These are phyloP conservation scores for Belonocnema kinseyi DNA, from an alignment of 1,140 invertebrate species.

Conservation along the genomic window DNA sequence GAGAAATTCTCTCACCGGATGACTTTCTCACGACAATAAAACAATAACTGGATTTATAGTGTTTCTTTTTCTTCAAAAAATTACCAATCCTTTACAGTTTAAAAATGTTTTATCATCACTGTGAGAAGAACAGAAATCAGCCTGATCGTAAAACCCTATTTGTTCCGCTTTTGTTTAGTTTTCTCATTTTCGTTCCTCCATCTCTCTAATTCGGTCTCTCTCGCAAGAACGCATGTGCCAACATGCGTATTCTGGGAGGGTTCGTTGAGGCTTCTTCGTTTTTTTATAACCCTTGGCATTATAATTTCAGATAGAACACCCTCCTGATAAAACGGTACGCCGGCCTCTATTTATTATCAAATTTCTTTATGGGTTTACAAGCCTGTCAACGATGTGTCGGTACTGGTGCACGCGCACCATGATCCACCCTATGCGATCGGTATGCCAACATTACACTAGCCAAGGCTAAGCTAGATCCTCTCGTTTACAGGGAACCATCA, in stretches of 20 bases:
- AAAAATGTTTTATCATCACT: too few relatives aligned
- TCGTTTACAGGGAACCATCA: slow-evolving; percentile 52
- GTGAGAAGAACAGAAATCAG: neutral
- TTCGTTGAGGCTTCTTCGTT: slow-evolving; percentile 40
- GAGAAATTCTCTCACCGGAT: too few relatives aligned
- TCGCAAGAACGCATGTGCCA: slow-evolving; percentile 7
- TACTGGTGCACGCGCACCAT: slow-evolving; percentile 36
- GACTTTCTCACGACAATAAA: too few relatives aligned
- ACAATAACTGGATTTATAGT: too few relatives aligned
- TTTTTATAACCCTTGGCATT: slow-evolving; percentile 66
- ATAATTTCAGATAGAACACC: slow-evolving; percentile 65
- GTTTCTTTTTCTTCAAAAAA: too few relatives aligned
- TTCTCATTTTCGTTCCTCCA: slow-evolving; percentile 52
- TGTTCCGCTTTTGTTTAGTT: slow-evolving; percentile 62
- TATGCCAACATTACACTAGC: slow-evolving; percentile 7
- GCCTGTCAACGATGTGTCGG: slow-evolving; percentile 61
- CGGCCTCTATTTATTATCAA: slow-evolving; percentile 70
- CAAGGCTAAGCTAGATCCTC: slow-evolving; percentile 32
- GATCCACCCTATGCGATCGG: slow-evolving; percentile 16
- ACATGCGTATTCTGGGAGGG: slow-evolving; percentile 28
- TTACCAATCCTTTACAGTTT: too few relatives aligned
- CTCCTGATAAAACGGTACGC: slow-evolving; percentile 61
- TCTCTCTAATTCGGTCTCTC: slow-evolving; percentile 15
- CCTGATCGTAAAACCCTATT: slow-evolving; percentile 60
- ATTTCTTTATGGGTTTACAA: slow-evolving; percentile 75